phyloP scores from a whole-genome alignment of 2,113 vertebrate species.

The Sorex fumeus region DNA sequence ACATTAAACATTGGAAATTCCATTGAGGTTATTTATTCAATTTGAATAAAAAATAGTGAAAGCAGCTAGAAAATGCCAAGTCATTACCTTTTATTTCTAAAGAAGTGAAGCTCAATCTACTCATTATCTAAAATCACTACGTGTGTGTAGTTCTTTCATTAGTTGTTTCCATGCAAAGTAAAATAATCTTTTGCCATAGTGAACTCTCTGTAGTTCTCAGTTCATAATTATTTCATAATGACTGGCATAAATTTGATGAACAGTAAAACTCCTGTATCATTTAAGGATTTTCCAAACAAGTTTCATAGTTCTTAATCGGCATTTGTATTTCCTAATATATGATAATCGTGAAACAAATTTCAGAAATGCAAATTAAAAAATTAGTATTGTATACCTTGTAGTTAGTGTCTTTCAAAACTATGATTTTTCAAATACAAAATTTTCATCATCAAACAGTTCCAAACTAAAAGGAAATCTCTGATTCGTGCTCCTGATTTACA shows the following conservation, averaged over 20 bases:
- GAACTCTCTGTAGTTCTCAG: conserved; percentile 78
- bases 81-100: conserved; percentile 72
- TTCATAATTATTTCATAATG: conserved; percentile 75
- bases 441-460: neutral
- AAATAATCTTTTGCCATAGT: conserved; percentile 80
- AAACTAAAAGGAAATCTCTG: neutral
- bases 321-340: conserved; percentile 58
- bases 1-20: conserved; percentile 70
- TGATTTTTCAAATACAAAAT: conserved; percentile 3
- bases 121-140: conserved; percentile 73
- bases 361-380: neutral
- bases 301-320: conserved; percentile 59
- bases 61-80: conserved; percentile 57
- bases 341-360: conserved; percentile 8
- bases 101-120: conserved; percentile 69
- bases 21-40: conserved; percentile 68
- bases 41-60: conserved; percentile 57
- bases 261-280: conserved; percentile 64
- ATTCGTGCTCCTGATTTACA: conserved; percentile 35
- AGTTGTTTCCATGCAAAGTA: conserved; percentile 64
- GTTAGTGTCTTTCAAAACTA: conserved; percentile 32
- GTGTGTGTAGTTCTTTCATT: conserved; percentile 64
- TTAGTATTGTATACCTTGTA: neutral
- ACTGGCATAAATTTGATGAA: conserved; percentile 79
- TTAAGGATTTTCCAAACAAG: conserved; percentile 74